Conservation (phyloP, 64 coral and sea anemone species). For the Orbicella faveolata region DNA sequence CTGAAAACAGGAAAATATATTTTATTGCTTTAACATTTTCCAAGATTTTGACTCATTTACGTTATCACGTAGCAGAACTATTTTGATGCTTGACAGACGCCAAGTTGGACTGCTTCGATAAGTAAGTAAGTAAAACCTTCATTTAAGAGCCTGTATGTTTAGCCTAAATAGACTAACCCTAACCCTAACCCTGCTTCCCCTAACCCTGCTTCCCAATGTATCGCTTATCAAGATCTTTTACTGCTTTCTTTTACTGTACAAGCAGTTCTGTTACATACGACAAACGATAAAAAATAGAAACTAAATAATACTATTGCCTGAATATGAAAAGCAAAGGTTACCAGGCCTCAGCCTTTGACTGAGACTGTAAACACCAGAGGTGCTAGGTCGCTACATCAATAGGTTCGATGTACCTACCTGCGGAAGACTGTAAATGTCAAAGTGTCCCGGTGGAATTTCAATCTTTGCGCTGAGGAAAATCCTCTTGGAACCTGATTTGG, state of each 20-base stretch:
- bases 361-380: no score
- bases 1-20: conserved; percentile 25
- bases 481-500: conserved; percentile 93
- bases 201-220: neutral
- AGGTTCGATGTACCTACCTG: conserved; percentile 45
- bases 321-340: no score
- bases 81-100: no score
- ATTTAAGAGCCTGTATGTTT: no score
- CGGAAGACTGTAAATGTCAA: conserved; percentile 95
- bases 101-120: neutral
- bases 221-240: neutral
- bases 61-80: no score
- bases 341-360: no score
- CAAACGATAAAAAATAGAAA: no score
- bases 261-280: neutral
- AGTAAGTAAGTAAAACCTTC: neutral
- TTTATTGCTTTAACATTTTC: neutral
- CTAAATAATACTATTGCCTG: no score
- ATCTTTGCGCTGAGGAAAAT: conserved; percentile 86
- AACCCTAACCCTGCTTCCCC: no score
- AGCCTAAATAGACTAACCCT: no score
- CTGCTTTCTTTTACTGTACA: neutral
- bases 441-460: conserved; percentile 75
- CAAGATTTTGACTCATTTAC: no score
- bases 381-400: no score